A percentile compares a stretch with the other conserved stretches of the same genome.
Conservation (phyloP, 1,140 invertebrate species). For the Lepidurus packardi region DNA sequence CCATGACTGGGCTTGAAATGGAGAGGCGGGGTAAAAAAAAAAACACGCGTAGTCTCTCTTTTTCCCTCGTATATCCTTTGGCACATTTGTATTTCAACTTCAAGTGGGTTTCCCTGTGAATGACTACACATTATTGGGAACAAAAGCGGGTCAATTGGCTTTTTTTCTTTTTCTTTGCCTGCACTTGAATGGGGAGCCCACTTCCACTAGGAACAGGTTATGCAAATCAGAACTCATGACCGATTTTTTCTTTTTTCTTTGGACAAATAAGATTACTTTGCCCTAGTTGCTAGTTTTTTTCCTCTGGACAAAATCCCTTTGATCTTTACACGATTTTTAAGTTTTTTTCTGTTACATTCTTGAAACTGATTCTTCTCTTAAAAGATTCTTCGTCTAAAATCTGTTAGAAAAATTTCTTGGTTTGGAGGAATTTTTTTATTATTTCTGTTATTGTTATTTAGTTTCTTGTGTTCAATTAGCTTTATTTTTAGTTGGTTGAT, state of each 20-base stretch:
- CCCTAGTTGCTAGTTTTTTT: too few relatives aligned
- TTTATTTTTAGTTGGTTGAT: background rate
- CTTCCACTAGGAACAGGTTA: background rate
- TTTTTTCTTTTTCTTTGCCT: background rate
- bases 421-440: too few relatives aligned
- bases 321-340: too few relatives aligned
- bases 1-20: too few relatives aligned
- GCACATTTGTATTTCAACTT: background rate
- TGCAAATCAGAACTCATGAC: background rate
- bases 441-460: too few relatives aligned
- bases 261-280: too few relatives aligned
- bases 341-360: too few relatives aligned
- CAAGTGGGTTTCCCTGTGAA: background rate
- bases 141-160: background rate
- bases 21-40: background rate
- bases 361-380: too few relatives aligned
- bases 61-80: background rate
- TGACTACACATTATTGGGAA: constrained; percentile 19
- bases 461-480: too few relatives aligned
- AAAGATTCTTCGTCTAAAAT: too few relatives aligned
- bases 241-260: background rate
- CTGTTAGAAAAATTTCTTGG: too few relatives aligned
- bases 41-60: background rate
- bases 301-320: too few relatives aligned
- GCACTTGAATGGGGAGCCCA: background rate